These are phyloP conservation scores for Drosophila repleta DNA, from an alignment of 1,140 invertebrate species.

Conservation along the genomic window DNA sequence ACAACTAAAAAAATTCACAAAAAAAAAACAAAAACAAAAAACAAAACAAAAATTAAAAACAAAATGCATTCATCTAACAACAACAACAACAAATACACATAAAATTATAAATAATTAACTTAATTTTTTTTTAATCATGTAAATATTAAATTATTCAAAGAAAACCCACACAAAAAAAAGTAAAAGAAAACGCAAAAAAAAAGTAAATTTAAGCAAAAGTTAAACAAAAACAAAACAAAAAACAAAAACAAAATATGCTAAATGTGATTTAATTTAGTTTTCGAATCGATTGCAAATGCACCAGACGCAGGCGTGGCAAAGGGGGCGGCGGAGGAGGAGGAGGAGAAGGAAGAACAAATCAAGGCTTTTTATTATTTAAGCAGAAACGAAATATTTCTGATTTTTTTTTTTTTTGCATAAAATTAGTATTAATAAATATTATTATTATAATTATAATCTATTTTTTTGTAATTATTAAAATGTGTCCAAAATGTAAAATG, in stretches of 20 bases:
- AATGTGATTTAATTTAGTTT: constrained; percentile 80
- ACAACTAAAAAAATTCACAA: constrained; percentile 22
- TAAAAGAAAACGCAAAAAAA: constrained; percentile 13
- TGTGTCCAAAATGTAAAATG: constrained; percentile 19
- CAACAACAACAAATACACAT: constrained; percentile 17
- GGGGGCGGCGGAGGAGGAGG: constrained; percentile 2
- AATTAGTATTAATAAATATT: constrained; percentile 10
- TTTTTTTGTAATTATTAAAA: constrained; percentile 13
- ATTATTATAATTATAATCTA: constrained; percentile 11
- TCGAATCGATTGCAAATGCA: constrained; percentile 47
- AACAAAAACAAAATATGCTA: constrained; percentile 49
- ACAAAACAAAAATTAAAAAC: constrained; percentile 9
- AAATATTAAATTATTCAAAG: constrained; percentile 61
- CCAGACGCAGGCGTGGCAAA: background rate
- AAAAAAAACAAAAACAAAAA: constrained; percentile 27
- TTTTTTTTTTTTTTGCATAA: constrained; percentile 33
- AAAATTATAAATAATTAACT: constrained; percentile 31
- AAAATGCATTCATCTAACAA: constrained; percentile 22
- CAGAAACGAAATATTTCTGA: constrained; percentile 15
- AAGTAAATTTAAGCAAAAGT: constrained; percentile 1
- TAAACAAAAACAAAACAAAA: constrained; percentile 15
- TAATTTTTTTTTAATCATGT: constrained; percentile 53
- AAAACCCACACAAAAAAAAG: background rate
- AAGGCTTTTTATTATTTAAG: constrained; percentile 76
- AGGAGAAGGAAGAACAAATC: constrained; percentile 40